These are phyloP conservation scores for Xestia ashworthii DNA, from an alignment of 2,888 invertebrate species.

Conservation along the genomic window DNA sequence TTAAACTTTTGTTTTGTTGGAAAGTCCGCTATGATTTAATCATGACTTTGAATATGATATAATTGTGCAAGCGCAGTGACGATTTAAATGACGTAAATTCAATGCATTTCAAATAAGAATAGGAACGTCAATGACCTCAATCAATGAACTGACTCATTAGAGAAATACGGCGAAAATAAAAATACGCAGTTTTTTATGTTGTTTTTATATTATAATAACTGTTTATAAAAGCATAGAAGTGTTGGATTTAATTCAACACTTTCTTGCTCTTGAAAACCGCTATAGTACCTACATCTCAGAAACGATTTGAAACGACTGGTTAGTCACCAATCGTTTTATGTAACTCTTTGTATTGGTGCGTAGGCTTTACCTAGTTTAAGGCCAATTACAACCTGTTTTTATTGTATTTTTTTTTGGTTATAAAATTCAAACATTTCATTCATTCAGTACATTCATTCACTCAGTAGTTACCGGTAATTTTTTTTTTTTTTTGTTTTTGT, in stretches of 20 bases:
- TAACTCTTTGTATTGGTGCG: neutral
- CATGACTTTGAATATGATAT: neutral
- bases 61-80: slow-evolving; percentile 13
- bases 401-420: neutral
- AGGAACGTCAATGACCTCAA: neutral
- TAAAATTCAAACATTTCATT: too few relatives aligned
- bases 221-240: neutral
- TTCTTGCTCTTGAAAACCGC: neutral
- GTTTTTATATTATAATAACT: neutral
- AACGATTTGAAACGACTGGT: neutral
- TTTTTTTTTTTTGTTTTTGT: too few relatives aligned
- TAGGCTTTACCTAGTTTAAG: neutral
- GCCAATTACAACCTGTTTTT: neutral
- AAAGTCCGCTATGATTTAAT: slow-evolving; percentile 8
- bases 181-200: too few relatives aligned
- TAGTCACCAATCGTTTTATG: neutral
- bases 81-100: slow-evolving; percentile 5
- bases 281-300: neutral
- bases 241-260: neutral
- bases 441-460: too few relatives aligned
- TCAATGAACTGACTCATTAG: neutral
- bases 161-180: neutral
- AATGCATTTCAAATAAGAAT: neutral
- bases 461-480: too few relatives aligned
- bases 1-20: neutral